phyloP scores from a whole-genome alignment of 2,797 vertebrate genomes.

The Coreius guichenoti region DNA sequence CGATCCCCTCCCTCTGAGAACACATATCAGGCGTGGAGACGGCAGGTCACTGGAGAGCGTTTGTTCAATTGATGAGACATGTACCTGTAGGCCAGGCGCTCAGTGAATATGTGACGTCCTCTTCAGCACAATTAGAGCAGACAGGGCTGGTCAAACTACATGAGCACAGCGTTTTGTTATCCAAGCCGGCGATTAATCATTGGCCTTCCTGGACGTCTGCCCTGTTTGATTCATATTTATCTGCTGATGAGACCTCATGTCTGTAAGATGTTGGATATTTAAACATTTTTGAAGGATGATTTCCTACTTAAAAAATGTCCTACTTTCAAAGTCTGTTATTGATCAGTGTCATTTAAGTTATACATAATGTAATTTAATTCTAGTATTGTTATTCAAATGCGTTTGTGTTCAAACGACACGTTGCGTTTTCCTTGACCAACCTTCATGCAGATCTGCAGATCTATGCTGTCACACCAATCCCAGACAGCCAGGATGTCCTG shows the following conservation, averaged over 20 bases:
- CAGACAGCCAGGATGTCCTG: slow-evolving; percentile 95
- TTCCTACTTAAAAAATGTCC: no score
- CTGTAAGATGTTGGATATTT: slow-evolving; percentile 30
- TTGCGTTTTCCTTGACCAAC: slow-evolving; percentile 63
- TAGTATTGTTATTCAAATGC: background rate
- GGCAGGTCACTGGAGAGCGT: slow-evolving; percentile 40
- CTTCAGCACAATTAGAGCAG: slow-evolving; percentile 59
- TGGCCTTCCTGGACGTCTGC: slow-evolving; percentile 49
- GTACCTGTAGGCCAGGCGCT: slow-evolving; percentile 49
- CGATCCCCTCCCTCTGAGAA: slow-evolving; percentile 37
- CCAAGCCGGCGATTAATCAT: slow-evolving; percentile 65
- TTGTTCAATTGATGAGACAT: slow-evolving; percentile 49
- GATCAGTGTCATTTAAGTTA: background rate
- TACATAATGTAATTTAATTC: no score
- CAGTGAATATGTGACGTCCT: slow-evolving; percentile 55
- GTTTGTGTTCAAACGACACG: background rate
- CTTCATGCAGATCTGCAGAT: slow-evolving; percentile 91
- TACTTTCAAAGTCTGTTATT: background rate
- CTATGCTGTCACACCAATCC: slow-evolving; percentile 96
- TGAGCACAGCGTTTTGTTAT: slow-evolving; percentile 67
- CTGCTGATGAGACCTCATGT: slow-evolving; percentile 45
- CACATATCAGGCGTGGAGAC: slow-evolving; percentile 26
- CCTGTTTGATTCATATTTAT: slow-evolving; percentile 49
- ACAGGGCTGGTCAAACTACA: slow-evolving; percentile 64
- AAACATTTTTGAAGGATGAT: slow-evolving; percentile 28